Base-by-base conservation (phyloP, 2,888 invertebrate species). In the Ganaspis brasiliensis region DNA sequence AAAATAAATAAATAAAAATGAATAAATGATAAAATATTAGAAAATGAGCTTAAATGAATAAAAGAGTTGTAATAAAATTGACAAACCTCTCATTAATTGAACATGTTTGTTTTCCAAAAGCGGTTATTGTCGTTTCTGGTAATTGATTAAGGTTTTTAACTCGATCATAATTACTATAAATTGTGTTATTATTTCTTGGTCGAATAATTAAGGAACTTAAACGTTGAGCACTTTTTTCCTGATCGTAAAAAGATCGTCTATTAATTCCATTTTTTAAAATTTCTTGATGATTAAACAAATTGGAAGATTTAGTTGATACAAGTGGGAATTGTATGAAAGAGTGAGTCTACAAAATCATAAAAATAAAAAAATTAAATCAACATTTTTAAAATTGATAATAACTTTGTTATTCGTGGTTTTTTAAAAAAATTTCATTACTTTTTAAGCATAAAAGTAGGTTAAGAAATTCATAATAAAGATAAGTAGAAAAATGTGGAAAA, bases 171-270 rank as follows among this genome's bases (percentile, higher is more conserved):
- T 67, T 24, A 45, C 24, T n/a, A 10, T 67, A 45, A 40, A 67
- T 67, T 45, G 45, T 67, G n/a, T 67, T 67, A 24, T 24, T 40
- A 24, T 21, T n/a, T 0, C 40, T 67, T 6, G 67, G 40, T 24
- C 67, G 67, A 67, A 45, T 45, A 3, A 45, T 67, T 67, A 67
- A 45, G 14, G 67, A 4, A 24, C 67, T 67, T 26, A 67, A n/a
- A 45, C 67, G 67, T 24, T 45, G 40, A 5, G 24, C 45, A 67
- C 45, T 67, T n/a, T 67, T 24, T 24, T 67, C 40, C 21, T 67
- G 67, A 9, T 45, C n/a, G 3, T 40, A 24, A 21, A 67, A 8
- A 24, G 67, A 67, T 5, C 67, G 40, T 9, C 10, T 26, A 16
- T n/a, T n/a, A 6, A 12, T 24, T 67, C 40, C 24, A 24, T 24